These are phyloP conservation scores for Trichopoda pennipes DNA, from an alignment of 2,888 invertebrate genomes.

Conservation along the genomic window DNA sequence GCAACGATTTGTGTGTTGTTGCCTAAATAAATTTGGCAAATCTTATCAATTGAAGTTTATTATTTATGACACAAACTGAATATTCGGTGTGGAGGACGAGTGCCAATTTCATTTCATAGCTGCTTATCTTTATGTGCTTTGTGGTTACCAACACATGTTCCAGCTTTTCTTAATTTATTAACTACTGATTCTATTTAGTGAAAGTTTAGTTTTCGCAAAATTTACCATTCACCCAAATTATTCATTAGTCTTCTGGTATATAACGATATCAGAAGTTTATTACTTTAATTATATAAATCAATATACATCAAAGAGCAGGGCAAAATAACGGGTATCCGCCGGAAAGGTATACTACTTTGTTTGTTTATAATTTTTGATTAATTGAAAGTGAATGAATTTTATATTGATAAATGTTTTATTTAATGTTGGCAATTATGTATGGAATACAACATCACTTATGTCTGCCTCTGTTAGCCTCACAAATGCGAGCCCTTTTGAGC, in stretches of 20 bases:
- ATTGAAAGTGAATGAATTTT: too few species aligned
- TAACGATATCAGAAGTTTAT: slow-evolving; percentile 6
- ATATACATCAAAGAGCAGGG: too few species aligned
- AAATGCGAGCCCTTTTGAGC: too few species aligned
- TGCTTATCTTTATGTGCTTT: slow-evolving; percentile 23
- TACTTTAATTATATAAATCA: background rate
- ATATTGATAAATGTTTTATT: too few species aligned
- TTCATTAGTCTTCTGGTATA: background rate
- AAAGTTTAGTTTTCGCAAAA: background rate
- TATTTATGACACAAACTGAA: background rate
- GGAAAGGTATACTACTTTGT: too few species aligned
- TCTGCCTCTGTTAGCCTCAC: too few species aligned
- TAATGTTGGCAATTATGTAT: too few species aligned
- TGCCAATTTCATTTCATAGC: slow-evolving; percentile 9
- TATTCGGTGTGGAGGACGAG: background rate
- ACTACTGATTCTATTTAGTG: slow-evolving; percentile 9
- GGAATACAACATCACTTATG: too few species aligned
- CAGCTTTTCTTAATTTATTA: background rate
- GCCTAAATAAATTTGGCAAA: slow-evolving; percentile 19
- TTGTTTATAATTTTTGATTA: too few species aligned
- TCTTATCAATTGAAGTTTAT: slow-evolving; percentile 58
- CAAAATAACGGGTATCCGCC: too few species aligned
- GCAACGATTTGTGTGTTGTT: background rate
- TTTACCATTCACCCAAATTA: slow-evolving; percentile 33
- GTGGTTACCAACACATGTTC: slow-evolving; percentile 11